Percentiles rank a stretch among this genome's conserved stretches.
phyloP scores from a whole-genome alignment of 2,797 vertebrate genomes.

The Eleutherodactylus coqui region DNA sequence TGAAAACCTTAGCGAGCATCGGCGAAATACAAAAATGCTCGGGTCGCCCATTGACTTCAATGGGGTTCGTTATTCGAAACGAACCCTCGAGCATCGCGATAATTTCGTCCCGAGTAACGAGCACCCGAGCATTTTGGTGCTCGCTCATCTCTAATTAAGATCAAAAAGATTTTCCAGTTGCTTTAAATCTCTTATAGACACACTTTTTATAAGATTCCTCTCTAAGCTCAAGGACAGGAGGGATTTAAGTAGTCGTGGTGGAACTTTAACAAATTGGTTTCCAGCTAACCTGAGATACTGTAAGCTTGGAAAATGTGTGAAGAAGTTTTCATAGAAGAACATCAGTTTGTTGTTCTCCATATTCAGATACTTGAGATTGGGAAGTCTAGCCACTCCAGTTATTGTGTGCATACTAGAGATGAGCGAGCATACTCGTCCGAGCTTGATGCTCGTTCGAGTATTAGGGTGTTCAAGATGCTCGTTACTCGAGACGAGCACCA shows the following conservation, averaged over 20 bases:
- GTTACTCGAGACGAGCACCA: no score
- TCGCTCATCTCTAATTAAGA: no score
- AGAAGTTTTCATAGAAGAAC: constrained; percentile 72
- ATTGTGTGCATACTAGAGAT: constrained; percentile 73
- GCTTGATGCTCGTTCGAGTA: no score
- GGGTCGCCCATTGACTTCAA: no score
- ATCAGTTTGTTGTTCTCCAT: constrained; percentile 77
- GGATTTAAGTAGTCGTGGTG: constrained; percentile 76
- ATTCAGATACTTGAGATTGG: constrained; percentile 74
- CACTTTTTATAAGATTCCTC: constrained; percentile 76
- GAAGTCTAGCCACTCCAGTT: constrained; percentile 71
- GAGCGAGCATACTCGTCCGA: no score
- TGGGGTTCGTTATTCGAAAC: no score
- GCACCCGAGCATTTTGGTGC: no score
- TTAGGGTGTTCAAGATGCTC: no score
- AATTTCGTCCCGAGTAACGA: no score
- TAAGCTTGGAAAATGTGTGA: constrained; percentile 73
- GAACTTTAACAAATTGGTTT: constrained; percentile 77
- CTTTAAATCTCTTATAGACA: constrained; percentile 74
- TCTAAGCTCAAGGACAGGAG: constrained; percentile 79
- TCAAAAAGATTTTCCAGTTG: constrained; percentile 77
- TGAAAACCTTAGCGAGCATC: no score
- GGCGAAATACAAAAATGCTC: no score
- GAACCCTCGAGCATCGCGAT: no score
- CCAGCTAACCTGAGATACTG: constrained; percentile 77